These are phyloP conservation scores for Nothoprocta perdicaria DNA, from an alignment of 2,113 vertebrate genomes.

Conservation along the genomic window DNA sequence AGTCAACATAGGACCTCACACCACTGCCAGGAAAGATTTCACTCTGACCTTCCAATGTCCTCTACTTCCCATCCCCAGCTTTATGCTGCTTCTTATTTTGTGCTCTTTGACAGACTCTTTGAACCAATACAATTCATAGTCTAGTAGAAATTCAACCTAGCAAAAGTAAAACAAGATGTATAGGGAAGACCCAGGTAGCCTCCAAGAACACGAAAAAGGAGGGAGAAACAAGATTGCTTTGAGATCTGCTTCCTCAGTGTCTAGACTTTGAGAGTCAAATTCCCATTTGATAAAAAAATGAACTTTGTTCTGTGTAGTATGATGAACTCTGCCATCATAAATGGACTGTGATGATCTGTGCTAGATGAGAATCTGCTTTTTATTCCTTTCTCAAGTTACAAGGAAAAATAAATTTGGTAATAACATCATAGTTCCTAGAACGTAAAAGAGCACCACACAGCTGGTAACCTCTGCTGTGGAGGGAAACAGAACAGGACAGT, in stretches of 20 bases:
- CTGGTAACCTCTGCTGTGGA: constrained; percentile 49
- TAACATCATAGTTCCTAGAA: constrained; percentile 30
- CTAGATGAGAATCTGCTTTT: constrained; percentile 46
- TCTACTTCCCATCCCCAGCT: background rate
- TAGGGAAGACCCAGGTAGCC: background rate
- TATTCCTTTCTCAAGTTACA: constrained; percentile 54
- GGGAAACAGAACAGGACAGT: constrained; percentile 31
- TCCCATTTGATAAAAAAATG: background rate
- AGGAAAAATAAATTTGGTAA: constrained; percentile 47
- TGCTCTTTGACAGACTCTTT: background rate
- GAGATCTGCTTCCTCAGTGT: background rate
- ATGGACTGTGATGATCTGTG: background rate
- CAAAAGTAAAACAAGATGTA: background rate
- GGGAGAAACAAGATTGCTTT: rapidly evolving
- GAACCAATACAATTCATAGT: background rate
- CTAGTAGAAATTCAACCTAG: background rate
- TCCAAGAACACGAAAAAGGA: background rate
- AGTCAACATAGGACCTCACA: background rate
- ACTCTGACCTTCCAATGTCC: background rate
- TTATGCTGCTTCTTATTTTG: background rate
- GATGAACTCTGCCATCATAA: constrained; percentile 15
- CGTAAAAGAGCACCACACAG: background rate
- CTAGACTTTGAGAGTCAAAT: background rate
- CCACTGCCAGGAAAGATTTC: background rate
- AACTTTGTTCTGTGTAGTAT: background rate